A percentile compares a stretch with the other conserved stretches of the same genome.
Evolutionary conservation across 2,888 invertebrate species (phyloP).

Genomic region (Adineta ricciae): DNA sequence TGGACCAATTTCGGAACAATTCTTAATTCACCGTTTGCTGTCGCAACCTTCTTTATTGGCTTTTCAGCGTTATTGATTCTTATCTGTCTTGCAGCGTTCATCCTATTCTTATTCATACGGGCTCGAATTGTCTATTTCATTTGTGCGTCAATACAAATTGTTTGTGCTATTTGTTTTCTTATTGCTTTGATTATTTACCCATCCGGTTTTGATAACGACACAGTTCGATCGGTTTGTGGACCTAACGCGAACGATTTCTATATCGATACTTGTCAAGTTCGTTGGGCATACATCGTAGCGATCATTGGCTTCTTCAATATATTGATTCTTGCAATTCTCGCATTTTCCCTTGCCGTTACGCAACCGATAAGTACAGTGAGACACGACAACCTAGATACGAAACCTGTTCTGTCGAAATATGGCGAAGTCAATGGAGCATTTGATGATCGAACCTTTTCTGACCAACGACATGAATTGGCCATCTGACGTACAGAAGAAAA

Average conservation of each 20-base stretch:
- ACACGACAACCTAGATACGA: not conserved
- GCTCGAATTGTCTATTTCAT: conserved; percentile 81
- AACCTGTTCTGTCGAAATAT: not conserved
- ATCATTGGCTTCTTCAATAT: conserved; percentile 76
- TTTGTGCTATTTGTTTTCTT: conserved; percentile 76
- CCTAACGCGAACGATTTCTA: conserved; percentile 62
- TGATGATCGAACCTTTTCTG: not conserved
- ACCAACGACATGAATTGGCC: not conserved
- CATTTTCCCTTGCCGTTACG: conserved; percentile 80
- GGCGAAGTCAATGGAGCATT: not conserved
- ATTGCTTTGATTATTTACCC: conserved; percentile 79
- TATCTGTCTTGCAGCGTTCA: conserved; percentile 72
- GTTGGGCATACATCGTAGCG: conserved; percentile 73
- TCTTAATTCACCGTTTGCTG: conserved; percentile 68
- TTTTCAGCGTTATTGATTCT: conserved; percentile 70
- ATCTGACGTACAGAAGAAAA: not conserved
- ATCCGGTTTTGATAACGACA: conserved; percentile 74
- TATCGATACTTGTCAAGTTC: conserved; percentile 70
- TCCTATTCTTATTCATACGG: conserved; percentile 82
- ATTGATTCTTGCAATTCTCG: conserved; percentile 71
- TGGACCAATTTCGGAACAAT: conserved; percentile 63
- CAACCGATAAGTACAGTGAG: conserved; percentile 53
- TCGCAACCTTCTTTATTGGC: conserved; percentile 79
- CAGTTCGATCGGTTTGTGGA: conserved; percentile 75
- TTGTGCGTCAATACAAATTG: conserved; percentile 86